Conservation (phyloP, 30 jellyfish, hydroid and myxozoan genomes). For the Turritopsis dohrnii region DNA sequence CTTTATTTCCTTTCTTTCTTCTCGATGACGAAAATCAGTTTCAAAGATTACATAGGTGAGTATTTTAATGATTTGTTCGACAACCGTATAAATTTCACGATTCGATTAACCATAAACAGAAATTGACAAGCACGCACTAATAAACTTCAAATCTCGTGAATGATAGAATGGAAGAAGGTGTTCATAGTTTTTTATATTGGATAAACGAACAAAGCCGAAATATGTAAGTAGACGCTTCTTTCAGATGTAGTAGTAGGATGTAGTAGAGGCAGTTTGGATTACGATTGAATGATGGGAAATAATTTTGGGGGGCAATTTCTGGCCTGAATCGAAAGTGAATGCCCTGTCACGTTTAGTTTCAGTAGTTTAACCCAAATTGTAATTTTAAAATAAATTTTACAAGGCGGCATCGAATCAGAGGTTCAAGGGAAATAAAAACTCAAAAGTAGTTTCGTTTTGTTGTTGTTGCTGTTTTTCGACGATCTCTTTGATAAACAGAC, state of each 20-base stretch:
- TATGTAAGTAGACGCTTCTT: conserved; percentile 19
- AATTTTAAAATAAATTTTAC: too few relatives aligned
- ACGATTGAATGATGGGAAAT: too few relatives aligned
- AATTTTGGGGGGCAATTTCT: too few relatives aligned
- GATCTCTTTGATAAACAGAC: too few relatives aligned
- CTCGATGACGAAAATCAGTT: neutral
- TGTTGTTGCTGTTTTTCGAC: too few relatives aligned
- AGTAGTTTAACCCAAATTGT: too few relatives aligned
- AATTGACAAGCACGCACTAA: neutral
- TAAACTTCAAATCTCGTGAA: neutral
- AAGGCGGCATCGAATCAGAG: too few relatives aligned
- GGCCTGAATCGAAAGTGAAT: too few relatives aligned
- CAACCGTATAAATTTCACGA: neutral
- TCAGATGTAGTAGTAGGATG: neutral
- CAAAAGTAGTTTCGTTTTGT: too few relatives aligned
- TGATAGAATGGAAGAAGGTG: conserved; percentile 21
- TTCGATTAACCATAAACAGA: neutral
- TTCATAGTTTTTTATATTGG: conserved; percentile 34
- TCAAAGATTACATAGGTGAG: neutral
- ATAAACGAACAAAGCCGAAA: conserved; percentile 28
- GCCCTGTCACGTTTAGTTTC: too few relatives aligned
- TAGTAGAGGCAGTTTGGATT: too few relatives aligned
- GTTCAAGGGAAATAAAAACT: too few relatives aligned
- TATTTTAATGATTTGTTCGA: neutral
- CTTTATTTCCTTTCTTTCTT: neutral